Evolutionary conservation across 2,113 vertebrate genomes (phyloP).

Genomic region (Poeciliopsis retropinna): DNA sequence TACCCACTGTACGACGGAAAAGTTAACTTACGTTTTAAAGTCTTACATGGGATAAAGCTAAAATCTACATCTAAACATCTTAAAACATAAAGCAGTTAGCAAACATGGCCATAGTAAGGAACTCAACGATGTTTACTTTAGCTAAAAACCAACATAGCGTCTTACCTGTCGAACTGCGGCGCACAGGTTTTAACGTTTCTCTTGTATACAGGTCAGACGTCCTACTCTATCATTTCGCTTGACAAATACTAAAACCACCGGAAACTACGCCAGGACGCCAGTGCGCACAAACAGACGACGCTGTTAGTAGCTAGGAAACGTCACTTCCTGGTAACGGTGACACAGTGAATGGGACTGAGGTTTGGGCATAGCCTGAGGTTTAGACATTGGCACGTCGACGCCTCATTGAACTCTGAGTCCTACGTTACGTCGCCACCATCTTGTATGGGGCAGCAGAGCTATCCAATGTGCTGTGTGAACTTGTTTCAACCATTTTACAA

Average conservation of each 20-base stretch:
- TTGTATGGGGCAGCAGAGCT: too few species aligned
- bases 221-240: not conserved
- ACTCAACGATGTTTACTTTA: too few species aligned
- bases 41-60: not conserved
- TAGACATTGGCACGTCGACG: too few species aligned
- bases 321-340: constrained; percentile 74
- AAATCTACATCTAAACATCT: not conserved
- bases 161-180: constrained; percentile 5
- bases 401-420: too few species aligned
- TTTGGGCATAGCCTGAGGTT: too few species aligned
- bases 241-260: not conserved
- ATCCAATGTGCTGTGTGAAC: too few species aligned
- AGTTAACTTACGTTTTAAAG: not conserved
- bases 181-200: not conserved
- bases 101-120: not conserved
- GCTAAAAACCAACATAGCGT: too few species aligned
- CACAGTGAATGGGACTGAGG: not conserved
- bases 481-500: too few species aligned
- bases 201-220: not conserved
- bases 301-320: constrained; percentile 58
- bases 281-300: not conserved
- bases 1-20: not conserved
- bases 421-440: too few species aligned
- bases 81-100: not conserved
- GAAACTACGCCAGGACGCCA: constrained; percentile 3